A percentile compares a stretch with the other conserved stretches of the same genome.
Conservation (phyloP, 1,140 invertebrate species). For the Plectrocnemia conspersa region DNA sequence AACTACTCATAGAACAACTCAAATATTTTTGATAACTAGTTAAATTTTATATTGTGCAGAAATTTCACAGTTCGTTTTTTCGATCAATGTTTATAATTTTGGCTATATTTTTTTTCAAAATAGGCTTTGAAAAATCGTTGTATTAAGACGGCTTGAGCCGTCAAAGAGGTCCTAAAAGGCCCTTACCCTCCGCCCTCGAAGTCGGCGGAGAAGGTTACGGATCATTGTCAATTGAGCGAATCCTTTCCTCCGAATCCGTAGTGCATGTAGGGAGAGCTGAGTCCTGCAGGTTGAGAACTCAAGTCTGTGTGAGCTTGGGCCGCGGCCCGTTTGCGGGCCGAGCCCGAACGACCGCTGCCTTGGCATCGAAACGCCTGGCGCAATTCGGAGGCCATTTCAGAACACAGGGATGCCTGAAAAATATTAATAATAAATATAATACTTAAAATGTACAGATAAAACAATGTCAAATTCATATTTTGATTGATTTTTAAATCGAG, state of each 20-base stretch:
- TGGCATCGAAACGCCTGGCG: slow-evolving; percentile 63
- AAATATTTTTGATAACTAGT: too few species aligned
- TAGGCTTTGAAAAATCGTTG: neutral
- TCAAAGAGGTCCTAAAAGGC: too few species aligned
- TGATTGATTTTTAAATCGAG: too few species aligned
- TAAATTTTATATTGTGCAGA: too few species aligned
- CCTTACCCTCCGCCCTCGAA: slow-evolving; percentile 30
- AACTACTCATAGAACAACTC: too few species aligned
- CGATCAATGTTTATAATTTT: too few species aligned
- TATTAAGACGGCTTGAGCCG: neutral
- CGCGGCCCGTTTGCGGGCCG: slow-evolving; percentile 43
- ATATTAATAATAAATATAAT: slow-evolving; percentile 1
- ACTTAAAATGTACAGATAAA: neutral
- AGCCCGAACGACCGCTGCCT: slow-evolving; percentile 42
- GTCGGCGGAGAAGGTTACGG: slow-evolving; percentile 34
- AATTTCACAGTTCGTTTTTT: too few species aligned
- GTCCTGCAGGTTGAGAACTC: slow-evolving; percentile 40
- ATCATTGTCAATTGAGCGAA: slow-evolving; percentile 49
- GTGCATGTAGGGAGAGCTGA: slow-evolving; percentile 53
- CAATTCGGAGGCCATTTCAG: slow-evolving; percentile 65
- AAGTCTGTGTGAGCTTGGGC: slow-evolving; percentile 37
- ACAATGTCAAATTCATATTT: neutral
- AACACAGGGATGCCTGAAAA: slow-evolving; percentile 60
- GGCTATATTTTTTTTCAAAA: too few species aligned
- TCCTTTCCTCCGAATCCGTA: slow-evolving; percentile 60